Conservation (phyloP, 2,113 vertebrate genomes). For the Calyptomena viridis region DNA sequence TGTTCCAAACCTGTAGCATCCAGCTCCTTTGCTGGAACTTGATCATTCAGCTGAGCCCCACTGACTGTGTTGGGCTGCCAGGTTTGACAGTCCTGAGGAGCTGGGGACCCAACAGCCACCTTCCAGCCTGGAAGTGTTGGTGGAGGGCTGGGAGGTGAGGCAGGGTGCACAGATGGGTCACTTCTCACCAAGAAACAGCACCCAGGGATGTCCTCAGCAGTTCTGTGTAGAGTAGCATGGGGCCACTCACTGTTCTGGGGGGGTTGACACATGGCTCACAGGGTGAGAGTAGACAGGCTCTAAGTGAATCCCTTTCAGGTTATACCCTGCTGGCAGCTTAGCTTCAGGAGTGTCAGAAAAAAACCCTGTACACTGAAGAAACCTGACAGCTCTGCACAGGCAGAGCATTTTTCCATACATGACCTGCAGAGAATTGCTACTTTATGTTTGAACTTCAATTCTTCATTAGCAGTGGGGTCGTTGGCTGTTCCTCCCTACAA, state of each 20-base stretch:
- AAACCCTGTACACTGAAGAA: background rate
- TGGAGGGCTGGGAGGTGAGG: background rate
- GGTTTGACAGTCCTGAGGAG: background rate
- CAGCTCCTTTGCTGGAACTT: background rate
- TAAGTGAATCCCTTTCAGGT: background rate
- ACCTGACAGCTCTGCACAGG: background rate
- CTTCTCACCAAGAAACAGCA: fast-evolving
- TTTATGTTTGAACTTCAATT: background rate
- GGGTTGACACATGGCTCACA: background rate
- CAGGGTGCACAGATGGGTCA: fast-evolving
- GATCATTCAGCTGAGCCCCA: background rate
- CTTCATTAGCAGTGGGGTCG: background rate
- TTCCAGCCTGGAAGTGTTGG: background rate
- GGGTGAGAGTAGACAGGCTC: background rate
- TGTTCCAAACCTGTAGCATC: background rate
- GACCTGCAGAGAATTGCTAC: background rate
- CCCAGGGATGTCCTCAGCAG: background rate
- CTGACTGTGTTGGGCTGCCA: background rate
- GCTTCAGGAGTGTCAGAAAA: background rate
- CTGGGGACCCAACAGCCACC: background rate
- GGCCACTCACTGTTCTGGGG: background rate
- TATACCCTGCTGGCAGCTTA: background rate
- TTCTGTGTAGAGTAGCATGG: background rate
- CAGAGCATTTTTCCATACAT: background rate
- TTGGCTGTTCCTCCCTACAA: background rate